Evolutionary conservation across 2,113 vertebrate genomes (phyloP), one percentile per base, ranked within the genome.

Genomic region (Chelonoidis abingdonii): DNA sequence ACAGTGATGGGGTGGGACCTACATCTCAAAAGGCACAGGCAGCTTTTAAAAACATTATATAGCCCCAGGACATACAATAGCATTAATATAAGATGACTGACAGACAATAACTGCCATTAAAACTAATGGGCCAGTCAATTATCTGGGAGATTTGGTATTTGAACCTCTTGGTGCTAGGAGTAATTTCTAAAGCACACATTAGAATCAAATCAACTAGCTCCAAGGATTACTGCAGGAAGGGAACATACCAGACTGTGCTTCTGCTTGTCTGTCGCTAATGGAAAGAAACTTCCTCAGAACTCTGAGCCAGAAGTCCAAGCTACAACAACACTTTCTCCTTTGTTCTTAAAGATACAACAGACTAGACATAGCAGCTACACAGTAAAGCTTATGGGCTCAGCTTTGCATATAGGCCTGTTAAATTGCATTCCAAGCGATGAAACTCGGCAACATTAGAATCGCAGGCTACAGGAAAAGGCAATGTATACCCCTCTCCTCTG

Each of bases 151-250:
- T 85, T 80, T 93, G 79, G 21, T 80, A 93, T 87, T 65, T 83
- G 89, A 91, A 92, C 95, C 56, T 57, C 91, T 65, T 75, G 89
- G 90, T 93, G 93, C 82, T 88, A 96, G 97, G 95, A 94, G 89
- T 81, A 54, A 88, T 94, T 89, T 94, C 94, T 82, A 95, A 95
- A 97, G 97, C 96, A 95, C 80, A 92, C 35, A 22, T 2, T 5
- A 72, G 93, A 97, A 83, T 94, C 95, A 95, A 89, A 76, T 89
- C 93, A 94, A 95, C 95, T 96, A 97, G 94, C 96, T 95, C 83
- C 57, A 79, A 44, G 53, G 96, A 10, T 0, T 75, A 76, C 94
- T 95, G 96, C 96, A 91, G 93, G 95, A 75, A 94, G 95, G 47
- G 62, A 86, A 89, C 31, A 92, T 86, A 87, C 87, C 84, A 95